Conservation (phyloP, 2,888 invertebrate genomes). For the Heterodera filipjevi region DNA sequence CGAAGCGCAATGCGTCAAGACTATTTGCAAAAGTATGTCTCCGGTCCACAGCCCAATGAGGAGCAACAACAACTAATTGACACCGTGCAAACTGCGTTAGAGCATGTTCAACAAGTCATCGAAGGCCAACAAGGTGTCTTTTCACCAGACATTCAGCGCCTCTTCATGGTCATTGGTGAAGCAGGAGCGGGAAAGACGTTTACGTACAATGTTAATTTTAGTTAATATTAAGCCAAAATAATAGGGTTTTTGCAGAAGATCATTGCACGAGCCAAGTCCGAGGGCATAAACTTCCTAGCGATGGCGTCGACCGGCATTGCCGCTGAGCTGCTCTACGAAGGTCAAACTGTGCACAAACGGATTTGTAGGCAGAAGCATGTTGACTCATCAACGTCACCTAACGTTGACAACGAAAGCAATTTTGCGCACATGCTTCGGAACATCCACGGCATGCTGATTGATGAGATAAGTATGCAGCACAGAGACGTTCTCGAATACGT, state of each 20-base stretch:
- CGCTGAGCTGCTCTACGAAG: too few relatives aligned
- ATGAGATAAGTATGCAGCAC: not conserved
- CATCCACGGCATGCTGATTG: not conserved
- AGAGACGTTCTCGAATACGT: not conserved
- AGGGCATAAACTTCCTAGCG: too few relatives aligned
- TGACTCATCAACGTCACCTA: too few relatives aligned
- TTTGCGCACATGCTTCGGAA: too few relatives aligned
- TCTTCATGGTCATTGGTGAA: not conserved
- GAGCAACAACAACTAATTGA: not conserved
- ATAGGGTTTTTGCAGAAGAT: not conserved
- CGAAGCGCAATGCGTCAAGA: too few relatives aligned
- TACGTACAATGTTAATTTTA: not conserved
- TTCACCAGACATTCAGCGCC: not conserved
- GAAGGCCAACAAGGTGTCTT: not conserved
- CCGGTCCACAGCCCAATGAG: not conserved
- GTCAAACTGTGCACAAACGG: too few relatives aligned
- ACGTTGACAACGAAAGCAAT: too few relatives aligned
- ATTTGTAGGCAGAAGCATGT: too few relatives aligned
- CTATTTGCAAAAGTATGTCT: too few relatives aligned
- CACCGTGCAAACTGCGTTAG: too few relatives aligned
- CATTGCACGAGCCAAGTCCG: not conserved
- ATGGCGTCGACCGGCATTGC: too few relatives aligned
- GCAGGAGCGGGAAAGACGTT: not conserved
- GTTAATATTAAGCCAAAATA: not conserved
- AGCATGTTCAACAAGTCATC: too few relatives aligned